Evolutionary conservation across 2,888 invertebrate species (phyloP).

Genomic region (Harpagoxenus sublaevis): DNA sequence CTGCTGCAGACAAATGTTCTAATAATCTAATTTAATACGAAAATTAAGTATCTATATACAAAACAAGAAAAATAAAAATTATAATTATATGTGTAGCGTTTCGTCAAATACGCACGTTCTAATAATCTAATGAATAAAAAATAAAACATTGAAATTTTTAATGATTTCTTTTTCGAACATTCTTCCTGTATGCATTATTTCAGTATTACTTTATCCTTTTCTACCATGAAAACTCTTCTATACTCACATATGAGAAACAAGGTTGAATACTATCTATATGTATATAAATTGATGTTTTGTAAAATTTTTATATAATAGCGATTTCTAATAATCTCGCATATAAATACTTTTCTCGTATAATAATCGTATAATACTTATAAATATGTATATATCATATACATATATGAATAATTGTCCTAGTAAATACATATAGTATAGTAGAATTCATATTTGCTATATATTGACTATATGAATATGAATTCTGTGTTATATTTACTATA

Average conservation of each 20-base stretch:
- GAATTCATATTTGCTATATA: not conserved
- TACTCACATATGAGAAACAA: not conserved
- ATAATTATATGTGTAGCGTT: not conserved
- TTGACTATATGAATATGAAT: no score
- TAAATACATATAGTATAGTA: no score
- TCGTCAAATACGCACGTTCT: not conserved
- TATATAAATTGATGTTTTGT: not conserved
- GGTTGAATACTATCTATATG: not conserved
- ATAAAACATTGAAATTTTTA: not conserved
- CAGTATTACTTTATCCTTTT: not conserved
- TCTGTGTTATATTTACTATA: not conserved
- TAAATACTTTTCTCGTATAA: not conserved
- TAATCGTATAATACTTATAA: not conserved
- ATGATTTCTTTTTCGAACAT: not conserved
- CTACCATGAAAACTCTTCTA: not conserved
- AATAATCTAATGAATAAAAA: not conserved
- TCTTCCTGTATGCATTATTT: not conserved
- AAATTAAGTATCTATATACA: not conserved
- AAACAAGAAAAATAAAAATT: not conserved
- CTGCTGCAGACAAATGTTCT: not conserved
- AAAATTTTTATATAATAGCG: not conserved
- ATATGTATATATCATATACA: not conserved
- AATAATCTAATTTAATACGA: not conserved
- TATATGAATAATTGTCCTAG: not conserved
- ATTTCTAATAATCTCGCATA: not conserved